These are phyloP conservation scores for Scaptomyza hsui DNA, from an alignment of 1,140 invertebrate species.

Conservation along the genomic window DNA sequence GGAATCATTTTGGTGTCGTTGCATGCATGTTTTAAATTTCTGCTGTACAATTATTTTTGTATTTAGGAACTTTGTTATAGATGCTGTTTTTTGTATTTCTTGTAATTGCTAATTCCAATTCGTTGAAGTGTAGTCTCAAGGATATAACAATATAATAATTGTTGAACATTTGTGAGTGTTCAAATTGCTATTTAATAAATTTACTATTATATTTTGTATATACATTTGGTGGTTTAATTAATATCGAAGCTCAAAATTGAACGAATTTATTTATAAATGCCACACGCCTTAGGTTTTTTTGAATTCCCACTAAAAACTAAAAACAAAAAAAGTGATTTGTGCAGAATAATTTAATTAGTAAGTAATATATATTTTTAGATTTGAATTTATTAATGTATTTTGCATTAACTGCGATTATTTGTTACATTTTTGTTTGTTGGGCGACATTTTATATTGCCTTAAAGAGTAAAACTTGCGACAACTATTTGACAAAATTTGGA, in stretches of 20 bases:
- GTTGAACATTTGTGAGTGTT: too few species aligned
- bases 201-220: not conserved
- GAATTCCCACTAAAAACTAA: too few species aligned
- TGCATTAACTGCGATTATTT: slow-evolving; percentile 4
- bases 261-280: too few species aligned
- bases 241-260: not conserved
- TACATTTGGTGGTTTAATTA: not conserved
- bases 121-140: too few species aligned
- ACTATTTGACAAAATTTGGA: slow-evolving; percentile 83
- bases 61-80: not conserved
- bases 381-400: slow-evolving; percentile 34
- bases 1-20: too few species aligned
- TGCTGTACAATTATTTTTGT: too few species aligned
- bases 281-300: too few species aligned
- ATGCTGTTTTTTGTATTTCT: too few species aligned
- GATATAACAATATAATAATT: too few species aligned
- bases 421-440: slow-evolving; percentile 21
- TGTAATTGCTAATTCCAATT: not conserved
- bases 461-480: slow-evolving; percentile 14
- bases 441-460: slow-evolving; percentile 19
- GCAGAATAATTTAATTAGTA: not conserved
- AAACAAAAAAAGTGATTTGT: too few species aligned
- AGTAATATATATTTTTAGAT: slow-evolving; percentile 8
- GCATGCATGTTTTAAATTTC: not conserved
- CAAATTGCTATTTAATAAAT: not conserved